These are phyloP conservation scores for Melikaiella ostensackeni DNA, from an alignment of 2,888 invertebrate species.

Conservation along the genomic window DNA sequence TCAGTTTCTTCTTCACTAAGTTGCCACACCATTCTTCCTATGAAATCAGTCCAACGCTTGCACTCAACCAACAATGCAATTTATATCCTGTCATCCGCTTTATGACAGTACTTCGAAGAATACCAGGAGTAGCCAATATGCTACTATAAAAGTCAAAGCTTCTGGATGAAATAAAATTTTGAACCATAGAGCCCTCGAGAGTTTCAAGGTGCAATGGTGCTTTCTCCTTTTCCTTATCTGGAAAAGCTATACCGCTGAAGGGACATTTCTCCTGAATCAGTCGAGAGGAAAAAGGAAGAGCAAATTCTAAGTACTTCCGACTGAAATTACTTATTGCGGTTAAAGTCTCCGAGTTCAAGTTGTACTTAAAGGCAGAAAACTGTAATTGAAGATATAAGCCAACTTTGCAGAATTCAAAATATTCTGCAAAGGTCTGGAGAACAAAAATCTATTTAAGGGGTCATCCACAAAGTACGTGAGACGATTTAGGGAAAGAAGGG, in stretches of 20 bases:
- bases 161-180: conserved; percentile 49
- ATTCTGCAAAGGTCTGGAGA: too few relatives aligned
- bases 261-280: conserved; percentile 12
- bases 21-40: background rate
- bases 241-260: conserved; percentile 18
- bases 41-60: conserved; percentile 27
- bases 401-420: too few relatives aligned
- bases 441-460: too few relatives aligned
- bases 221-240: conserved; percentile 3
- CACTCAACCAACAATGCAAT: conserved; percentile 47
- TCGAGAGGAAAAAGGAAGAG: background rate
- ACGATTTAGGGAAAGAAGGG: too few relatives aligned
- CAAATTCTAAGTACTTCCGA: conserved; percentile 19
- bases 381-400: too few relatives aligned
- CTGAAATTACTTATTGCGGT: conserved; percentile 8
- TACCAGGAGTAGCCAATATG: conserved; percentile 50
- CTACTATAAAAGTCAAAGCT: conserved; percentile 48
- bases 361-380: too few relatives aligned
- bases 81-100: conserved; percentile 43
- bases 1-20: conserved; percentile 40
- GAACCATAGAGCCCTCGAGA: conserved; percentile 40
- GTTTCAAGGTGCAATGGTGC: conserved; percentile 31
- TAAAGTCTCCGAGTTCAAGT: background rate
- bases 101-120: conserved; percentile 46
- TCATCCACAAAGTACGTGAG: too few relatives aligned